These are phyloP conservation scores for Sus cebifrons DNA, from an alignment of 2,797 vertebrate genomes.

Conservation along the genomic window DNA sequence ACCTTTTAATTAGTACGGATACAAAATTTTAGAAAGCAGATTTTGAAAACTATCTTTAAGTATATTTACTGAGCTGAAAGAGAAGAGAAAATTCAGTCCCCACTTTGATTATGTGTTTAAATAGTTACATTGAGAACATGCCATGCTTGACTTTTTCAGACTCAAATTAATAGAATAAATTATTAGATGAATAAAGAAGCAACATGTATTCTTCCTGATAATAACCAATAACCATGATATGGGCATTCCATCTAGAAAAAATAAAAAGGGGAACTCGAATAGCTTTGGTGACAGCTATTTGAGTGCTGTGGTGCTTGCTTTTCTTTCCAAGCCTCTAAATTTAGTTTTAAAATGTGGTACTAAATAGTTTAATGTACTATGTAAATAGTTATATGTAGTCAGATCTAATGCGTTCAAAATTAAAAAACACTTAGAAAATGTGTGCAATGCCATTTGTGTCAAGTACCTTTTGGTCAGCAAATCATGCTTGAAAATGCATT, in stretches of 20 bases:
- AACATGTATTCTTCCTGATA: not conserved
- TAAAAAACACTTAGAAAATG: not conserved
- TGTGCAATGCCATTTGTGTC: not conserved
- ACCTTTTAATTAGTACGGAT: not conserved
- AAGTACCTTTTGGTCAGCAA: constrained; percentile 7
- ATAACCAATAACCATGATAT: not conserved
- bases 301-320: not conserved
- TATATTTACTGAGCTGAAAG: not conserved
- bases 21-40: not conserved
- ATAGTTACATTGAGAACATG: not conserved
- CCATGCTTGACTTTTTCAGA: not conserved
- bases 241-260: not conserved
- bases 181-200: not conserved
- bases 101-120: not conserved
- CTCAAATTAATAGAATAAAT: not conserved
- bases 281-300: not conserved
- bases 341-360: not conserved
- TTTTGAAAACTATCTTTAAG: not conserved
- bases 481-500: constrained; percentile 19
- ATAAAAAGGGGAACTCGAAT: not conserved
- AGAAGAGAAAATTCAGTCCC: not conserved
- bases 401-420: not conserved
- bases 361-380: not conserved
- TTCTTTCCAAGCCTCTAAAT: not conserved
- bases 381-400: too few relatives aligned